These are phyloP conservation scores for Halocynthia aurantium DNA, from an alignment of 23 tunicate genomes.

Conservation along the genomic window DNA sequence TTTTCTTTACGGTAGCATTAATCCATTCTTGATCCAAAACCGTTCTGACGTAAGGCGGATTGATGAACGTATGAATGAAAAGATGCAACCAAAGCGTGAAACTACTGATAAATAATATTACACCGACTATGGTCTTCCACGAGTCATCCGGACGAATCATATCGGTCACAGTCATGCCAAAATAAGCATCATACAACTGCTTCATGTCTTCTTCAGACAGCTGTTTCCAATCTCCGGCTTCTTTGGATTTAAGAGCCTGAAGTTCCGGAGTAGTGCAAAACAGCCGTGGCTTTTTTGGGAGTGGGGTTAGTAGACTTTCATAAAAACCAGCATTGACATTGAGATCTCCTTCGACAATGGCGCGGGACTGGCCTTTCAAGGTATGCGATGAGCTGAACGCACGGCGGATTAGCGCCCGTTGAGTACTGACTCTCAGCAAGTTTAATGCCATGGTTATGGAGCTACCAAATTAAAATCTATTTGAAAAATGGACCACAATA, in stretches of 20 bases:
- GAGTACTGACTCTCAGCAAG: not conserved
- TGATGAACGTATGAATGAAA: constrained; percentile 29
- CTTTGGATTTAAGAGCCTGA: constrained; percentile 72
- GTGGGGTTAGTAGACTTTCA: constrained; percentile 66
- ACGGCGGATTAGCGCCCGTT: constrained; percentile 1
- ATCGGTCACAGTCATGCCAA: constrained; percentile 83
- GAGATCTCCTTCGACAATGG: constrained; percentile 38
- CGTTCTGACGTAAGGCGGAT: constrained; percentile 34
- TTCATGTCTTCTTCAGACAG: constrained; percentile 61
- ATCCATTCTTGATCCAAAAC: constrained; percentile 51
- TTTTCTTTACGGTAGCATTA: constrained; percentile 35
- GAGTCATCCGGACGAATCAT: constrained; percentile 53
- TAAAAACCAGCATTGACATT: constrained; percentile 41
- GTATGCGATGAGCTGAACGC: not conserved
- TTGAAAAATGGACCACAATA: no score
- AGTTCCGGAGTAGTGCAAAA: constrained; percentile 46
- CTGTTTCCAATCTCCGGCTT: constrained; percentile 69
- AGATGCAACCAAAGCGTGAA: constrained; percentile 25
- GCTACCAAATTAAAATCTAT: not conserved
- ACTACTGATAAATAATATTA: constrained; percentile 7
- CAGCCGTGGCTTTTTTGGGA: constrained; percentile 56
- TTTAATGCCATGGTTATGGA: constrained; percentile 8
- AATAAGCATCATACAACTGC: constrained; percentile 80
- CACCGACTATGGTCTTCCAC: constrained; percentile 59
- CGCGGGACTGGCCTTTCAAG: constrained; percentile 8